phyloP scores from a whole-genome alignment of 2,113 vertebrate genomes.

The Caretta caretta region DNA sequence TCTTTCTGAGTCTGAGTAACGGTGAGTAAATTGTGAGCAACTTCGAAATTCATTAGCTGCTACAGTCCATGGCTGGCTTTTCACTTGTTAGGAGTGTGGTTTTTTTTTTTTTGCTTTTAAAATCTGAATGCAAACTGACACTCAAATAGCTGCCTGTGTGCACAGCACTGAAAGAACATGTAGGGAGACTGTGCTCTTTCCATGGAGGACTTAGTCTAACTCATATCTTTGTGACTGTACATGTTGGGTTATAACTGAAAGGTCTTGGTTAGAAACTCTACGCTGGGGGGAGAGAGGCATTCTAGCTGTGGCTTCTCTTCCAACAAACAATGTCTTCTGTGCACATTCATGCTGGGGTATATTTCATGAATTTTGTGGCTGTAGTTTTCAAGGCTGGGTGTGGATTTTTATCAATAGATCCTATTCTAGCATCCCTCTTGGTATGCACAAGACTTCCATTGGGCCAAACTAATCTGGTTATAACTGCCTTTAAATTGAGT shows the following conservation, averaged over 20 bases:
- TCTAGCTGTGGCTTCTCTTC: not conserved
- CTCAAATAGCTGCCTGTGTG: not conserved
- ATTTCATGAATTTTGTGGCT: not conserved
- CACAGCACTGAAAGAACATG: not conserved
- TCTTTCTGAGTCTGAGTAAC: not conserved
- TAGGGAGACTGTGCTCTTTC: not conserved
- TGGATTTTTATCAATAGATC: not conserved
- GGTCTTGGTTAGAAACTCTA: fast-evolving
- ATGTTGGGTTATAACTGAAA: not conserved
- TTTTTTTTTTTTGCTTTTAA: not conserved
- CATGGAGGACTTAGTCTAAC: not conserved
- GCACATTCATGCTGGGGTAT: not conserved
- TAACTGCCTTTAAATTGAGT: not conserved
- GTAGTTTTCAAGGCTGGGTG: not conserved
- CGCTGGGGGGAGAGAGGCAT: too few relatives aligned
- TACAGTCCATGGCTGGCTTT: not conserved
- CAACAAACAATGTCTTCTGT: not conserved
- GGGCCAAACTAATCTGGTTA: not conserved
- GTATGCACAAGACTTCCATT: not conserved
- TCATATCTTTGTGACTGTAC: not conserved
- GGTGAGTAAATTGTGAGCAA: not conserved
- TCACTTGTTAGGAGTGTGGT: not conserved
- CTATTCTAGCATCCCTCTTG: not conserved
- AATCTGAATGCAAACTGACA: not conserved
- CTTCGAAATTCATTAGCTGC: not conserved